Evolutionary conservation across 35 echinoderm and acorn worm genomes (phyloP), one percentile per base, ranked within the genome.

Genomic region (Holothuria glaberrima): DNA sequence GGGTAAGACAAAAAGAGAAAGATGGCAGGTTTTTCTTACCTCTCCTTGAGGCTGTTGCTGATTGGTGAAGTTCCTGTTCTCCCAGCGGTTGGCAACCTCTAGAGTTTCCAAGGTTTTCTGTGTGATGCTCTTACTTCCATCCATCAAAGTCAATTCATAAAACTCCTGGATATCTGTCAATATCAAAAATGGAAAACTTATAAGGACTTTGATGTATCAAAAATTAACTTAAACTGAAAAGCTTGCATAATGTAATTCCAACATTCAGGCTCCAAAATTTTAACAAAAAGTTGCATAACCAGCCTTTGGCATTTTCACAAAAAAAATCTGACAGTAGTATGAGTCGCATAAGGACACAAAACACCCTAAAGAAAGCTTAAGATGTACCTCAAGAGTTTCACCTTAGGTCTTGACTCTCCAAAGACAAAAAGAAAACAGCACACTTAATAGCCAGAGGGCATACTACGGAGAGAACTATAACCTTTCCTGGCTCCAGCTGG

Each of bases 81-180:
- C 97, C 91, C 91, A 99, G 58, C 77, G 74, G 38, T 72, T 82
- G 5, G 93, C 97, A 17, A 99, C 93, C 79, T 99, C 91, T 72
- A 95, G 66, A 4, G 97, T 99, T 90, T 99, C 97, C 76, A 95
- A 66, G 5, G 94, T 99, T 71, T 99, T 99, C 68, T 99, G 97
- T 48, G 91, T 84, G 20, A 93, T 88, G 48, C 80, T 93, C 38
- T 99, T 98, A 45, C 72, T 86, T 34, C 88, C 94, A 74, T 98
- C 97, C 97, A 99, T 94, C 56, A 95, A 88, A 19, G 93, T 99
- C 58, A 88, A 74, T 69, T 99, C 91, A 44, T 99, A 99, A 86
- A 99, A 99, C 69, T 99, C 97, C 77, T 99, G 96, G 67, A 98
- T 98, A 88, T 98, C 96, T 98, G 83, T 67, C 20, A 78, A 78